Evolutionary conservation across 2,797 vertebrate species (phyloP), one percentile per base, ranked within the genome.

Genomic region (Chelon labrosus): DNA sequence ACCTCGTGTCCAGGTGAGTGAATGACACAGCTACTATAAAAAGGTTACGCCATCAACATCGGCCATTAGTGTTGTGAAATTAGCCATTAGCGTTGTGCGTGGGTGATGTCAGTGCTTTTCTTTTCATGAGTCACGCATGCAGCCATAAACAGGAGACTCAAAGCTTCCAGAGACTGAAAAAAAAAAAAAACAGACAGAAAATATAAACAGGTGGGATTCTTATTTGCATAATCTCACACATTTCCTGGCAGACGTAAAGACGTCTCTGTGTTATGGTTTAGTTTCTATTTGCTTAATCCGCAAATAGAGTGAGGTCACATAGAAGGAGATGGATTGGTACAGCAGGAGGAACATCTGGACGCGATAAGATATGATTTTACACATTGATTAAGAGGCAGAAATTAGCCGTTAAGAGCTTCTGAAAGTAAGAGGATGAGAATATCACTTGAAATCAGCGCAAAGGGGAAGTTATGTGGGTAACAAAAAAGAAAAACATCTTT

Each of bases 61-160:
- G 57, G 41, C 41, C 10, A 42, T 13, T 14, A 42, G 22, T 22
- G 22, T 1, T 22, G 2, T 22, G 22, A 8, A 16, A 9, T 8
- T 13, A 54, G 42, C 14, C 11, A 44, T 16, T 16, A 44, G 25
- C 42, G 16, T 37, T 42, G 59, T 16, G 62, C 11, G 50, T 10
- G 0, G 27, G 19, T 85, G 78, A 86, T 49, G 70, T 82, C 82
- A 86, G n/a, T 4, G 56, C 0, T 7, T 20, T 47, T 10, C 16
- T 16, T 38, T 81, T 86, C 73, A 87, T 66, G 52, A 19, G 4
- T 27, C 10, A 13, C 17, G 0, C 27, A n/a, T 12, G 38, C 13
- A 44, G 59, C 49, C 76, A 85, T 65, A 80, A 82, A 80, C 11
- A 75, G 16, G 53, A 19, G 16, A 61, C 35, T 69, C 37, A 65